Evolutionary conservation across 2,113 vertebrate genomes (phyloP), one percentile per base, ranked within the genome.

Genomic region (Egretta garzetta): DNA sequence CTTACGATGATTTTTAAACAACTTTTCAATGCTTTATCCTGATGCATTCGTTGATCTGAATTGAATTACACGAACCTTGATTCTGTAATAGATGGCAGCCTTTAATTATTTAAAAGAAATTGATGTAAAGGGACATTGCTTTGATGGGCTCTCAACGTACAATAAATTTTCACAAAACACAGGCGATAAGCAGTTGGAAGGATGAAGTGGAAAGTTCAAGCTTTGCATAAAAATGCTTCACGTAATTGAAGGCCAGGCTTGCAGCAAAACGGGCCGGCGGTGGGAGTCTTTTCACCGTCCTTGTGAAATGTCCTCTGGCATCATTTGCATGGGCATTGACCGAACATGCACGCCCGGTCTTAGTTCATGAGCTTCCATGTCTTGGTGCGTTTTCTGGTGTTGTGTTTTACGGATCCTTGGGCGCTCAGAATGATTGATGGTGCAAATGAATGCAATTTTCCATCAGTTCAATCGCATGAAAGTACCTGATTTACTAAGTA

Each of bases 101-200:
- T 96, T 94, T 91, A 91, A 94, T 94, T 94, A 85, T 94, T 95
- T 55, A 58, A 60, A 73, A 88, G 77, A 85, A 93, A 73, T 24
- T 59, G 75, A 86, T 90, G 58, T 77, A 63, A 90, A 77, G 71
- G 74, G 74, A 71, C 66, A 49, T 84, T 62, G 81, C 81, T 84
- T 91, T 95, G 58, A 92, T 80, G 67, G 55, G 37, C 59, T 91
- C 47, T 80, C 77, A 43, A 3, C 20, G 21, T 73, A 55, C 71
- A 74, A 80, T 85, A 74, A 59, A 88, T 82, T 95, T 37, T n/a
- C 37, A 37, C 55, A 16, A 88, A 85, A 70, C 62, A 62, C 58
- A 33, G 89, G 47, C 50, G 5, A 33, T 70, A 80, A 95, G 71
- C 82, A 67, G 43, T 93, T 89, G 85, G 63, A 49, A 90, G 52